These are phyloP conservation scores for Uromys caudimaculatus DNA, from an alignment of 2,797 vertebrate genomes.

Conservation along the genomic window DNA sequence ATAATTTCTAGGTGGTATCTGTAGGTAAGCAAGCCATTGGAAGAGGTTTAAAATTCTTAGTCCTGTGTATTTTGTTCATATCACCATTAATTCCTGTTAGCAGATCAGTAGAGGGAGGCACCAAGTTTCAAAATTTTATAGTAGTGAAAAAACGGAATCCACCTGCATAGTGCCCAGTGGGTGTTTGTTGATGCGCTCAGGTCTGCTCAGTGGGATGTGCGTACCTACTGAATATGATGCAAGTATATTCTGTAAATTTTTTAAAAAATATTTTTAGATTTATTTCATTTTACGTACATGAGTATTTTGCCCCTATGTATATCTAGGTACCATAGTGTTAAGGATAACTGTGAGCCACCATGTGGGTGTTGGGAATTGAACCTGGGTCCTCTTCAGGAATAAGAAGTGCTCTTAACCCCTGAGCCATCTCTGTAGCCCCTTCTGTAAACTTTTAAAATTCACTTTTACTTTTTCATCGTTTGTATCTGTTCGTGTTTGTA, in stretches of 20 bases:
- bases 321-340: too few relatives aligned
- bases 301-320: too few relatives aligned
- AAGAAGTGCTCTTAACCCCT: too few relatives aligned
- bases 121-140: background rate
- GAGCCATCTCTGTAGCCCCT: too few relatives aligned
- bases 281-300: too few relatives aligned
- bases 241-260: background rate
- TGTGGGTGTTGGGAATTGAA: too few relatives aligned
- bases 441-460: background rate
- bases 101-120: background rate
- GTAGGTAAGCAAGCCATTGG: background rate
- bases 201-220: background rate
- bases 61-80: background rate
- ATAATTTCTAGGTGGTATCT: background rate
- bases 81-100: background rate
- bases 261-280: too few relatives aligned
- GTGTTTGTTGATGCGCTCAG: background rate
- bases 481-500: background rate
- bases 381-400: too few relatives aligned
- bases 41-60: background rate
- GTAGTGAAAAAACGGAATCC: background rate
- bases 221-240: background rate
- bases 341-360: too few relatives aligned
- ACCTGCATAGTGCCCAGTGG: background rate
- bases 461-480: background rate